Base-by-base conservation (phyloP, 2,113 vertebrate species). In the Plestiodon gilberti region DNA sequence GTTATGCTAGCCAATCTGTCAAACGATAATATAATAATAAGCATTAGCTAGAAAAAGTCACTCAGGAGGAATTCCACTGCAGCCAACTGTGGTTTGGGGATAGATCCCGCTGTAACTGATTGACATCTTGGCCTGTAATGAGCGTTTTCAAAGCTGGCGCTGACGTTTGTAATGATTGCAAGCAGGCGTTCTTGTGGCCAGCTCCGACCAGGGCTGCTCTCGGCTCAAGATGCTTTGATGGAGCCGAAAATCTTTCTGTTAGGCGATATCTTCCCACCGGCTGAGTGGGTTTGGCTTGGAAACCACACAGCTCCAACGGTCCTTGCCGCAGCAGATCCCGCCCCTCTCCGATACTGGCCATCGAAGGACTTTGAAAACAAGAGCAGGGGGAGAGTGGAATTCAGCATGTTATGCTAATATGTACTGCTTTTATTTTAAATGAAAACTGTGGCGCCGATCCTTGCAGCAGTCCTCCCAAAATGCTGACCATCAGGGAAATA, bases 401-500 rank as follows among this genome's bases (percentile, higher is more conserved):
- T 40, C 76, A 59, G 65, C 61, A 7, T 6, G 28, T n/a, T 14
- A 78, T 23, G 83, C 43, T 78, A 38, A 78, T 55, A 28, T 67
- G n/a, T n/a, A n/a, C n/a, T n/a, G n/a, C n/a, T n/a, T n/a, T n/a
- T n/a, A n/a, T n/a, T n/a, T n/a, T n/a, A n/a, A n/a, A n/a, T n/a
- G n/a, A n/a, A n/a, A n/a, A n/a, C 69, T 69, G 33, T 38, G 15
- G 74, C 4, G 2, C 17, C n/a, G 10, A 13, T 70, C 22, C 48
- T 61, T 59, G 33, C 18, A 59, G 61, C 9, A 57, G 23, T 83
- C 57, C 35, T 74, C 76, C 48, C 40, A 84, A 86, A 90, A 89
- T 25, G 69, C 2, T 78, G 82, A 61, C 62, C 8, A 55, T 67
- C 61, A 38, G 81, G 89, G 43, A 20, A 83, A 90, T 40, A 87